phyloP scores from a whole-genome alignment of 1,140 invertebrate species.

The Anoplolepis gracilipes region DNA sequence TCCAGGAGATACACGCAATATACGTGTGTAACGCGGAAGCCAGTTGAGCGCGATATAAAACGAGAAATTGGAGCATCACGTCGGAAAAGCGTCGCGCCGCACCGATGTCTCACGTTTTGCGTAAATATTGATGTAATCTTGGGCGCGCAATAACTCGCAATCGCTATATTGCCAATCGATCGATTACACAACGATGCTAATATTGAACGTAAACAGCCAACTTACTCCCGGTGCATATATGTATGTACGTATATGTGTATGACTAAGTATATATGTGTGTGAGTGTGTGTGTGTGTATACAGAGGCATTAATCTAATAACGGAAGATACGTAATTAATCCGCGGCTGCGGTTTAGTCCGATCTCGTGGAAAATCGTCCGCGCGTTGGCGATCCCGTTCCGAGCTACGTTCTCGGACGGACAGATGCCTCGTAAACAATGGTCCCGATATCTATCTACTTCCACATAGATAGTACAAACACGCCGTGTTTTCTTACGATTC shows the following conservation, averaged over 20 bases:
- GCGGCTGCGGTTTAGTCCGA: not conserved
- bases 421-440: conserved; percentile 37
- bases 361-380: conserved; percentile 31
- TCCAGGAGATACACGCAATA: conserved; percentile 45
- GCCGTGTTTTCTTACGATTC: conserved; percentile 44
- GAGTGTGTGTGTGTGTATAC: not conserved
- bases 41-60: conserved; percentile 28
- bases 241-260: too few relatives aligned
- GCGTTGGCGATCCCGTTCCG: not conserved
- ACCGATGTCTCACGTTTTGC: conserved; percentile 36
- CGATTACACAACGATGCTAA: conserved; percentile 41
- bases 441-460: not conserved
- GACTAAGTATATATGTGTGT: too few relatives aligned
- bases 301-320: conserved; percentile 48
- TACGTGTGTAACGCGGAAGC: conserved; percentile 23
- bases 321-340: conserved; percentile 57
- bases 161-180: conserved; percentile 46
- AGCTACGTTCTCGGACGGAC: not conserved
- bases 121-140: conserved; percentile 60
- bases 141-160: conserved; percentile 7
- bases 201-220: conserved; percentile 48
- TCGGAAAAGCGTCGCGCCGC: not conserved
- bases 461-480: conserved; percentile 11
- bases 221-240: not conserved
- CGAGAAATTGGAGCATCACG: conserved; percentile 18